Base-by-base conservation (phyloP, 2,888 invertebrate species). In the Seira ritae region DNA sequence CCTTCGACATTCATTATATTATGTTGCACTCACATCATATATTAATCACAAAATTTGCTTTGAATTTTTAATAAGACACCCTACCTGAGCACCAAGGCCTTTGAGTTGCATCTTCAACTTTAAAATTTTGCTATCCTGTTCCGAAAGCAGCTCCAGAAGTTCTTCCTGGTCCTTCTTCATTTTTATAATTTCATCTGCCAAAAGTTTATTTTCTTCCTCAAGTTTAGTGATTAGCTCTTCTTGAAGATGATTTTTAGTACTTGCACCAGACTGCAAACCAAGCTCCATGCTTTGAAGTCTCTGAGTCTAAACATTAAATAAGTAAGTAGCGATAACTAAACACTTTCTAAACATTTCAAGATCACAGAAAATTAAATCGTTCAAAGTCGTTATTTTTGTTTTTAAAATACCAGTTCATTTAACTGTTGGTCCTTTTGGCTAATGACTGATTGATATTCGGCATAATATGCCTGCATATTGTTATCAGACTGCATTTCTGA, bases 121-220 rank as follows among this genome's bases (percentile, higher is more conserved):
- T 67, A 92, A 92, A 50, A 96, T 91, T 91, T 95, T 95, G 67
- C 91, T 90, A 89, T 95, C 98, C 92, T 98, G 98, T 90, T 98
- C 97, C 0, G 96, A 95, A 55, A 99, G 92, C 80, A 99, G 91
- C 90, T 96, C 95, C 78, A 99, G 91, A 85, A 99, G 91, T 91
- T 98, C 98, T 89, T 99, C 98, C 91, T 98, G 98, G 90, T 99
- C 98, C 90, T 95, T 96, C 90, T 93, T 94, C 85, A 97, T 90
- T 87, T 93, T 92, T 60, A 93, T 93, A 87, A 95, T 90, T 87
- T 95, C 94, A 15, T 86, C 87, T 19, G 88, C 87, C 37, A 89
- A 81, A 0, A 90, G 89, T 74, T 90, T 90, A 69, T 91, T 90
- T 85, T 91, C 91, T 70, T 87, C 85, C 23, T 87, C 88, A 8